A percentile compares a stretch with the other conserved stretches of the same genome.
phyloP scores from a whole-genome alignment of 2,797 vertebrate species.

The Crax fasciolata region DNA sequence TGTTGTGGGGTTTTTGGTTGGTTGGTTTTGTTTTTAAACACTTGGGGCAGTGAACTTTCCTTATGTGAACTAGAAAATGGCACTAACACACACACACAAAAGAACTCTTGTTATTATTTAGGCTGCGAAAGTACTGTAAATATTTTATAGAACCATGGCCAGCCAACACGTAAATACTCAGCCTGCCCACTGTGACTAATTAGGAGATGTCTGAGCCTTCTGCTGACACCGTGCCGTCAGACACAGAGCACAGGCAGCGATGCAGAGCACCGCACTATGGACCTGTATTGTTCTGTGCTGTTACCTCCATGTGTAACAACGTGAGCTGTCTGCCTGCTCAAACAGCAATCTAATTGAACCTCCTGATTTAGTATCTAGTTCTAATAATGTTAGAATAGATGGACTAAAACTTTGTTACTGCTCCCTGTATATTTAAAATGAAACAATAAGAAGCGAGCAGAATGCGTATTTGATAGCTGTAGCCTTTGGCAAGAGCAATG shows the following conservation, averaged over 20 bases:
- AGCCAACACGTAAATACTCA: slow-evolving; percentile 2
- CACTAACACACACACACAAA: not conserved
- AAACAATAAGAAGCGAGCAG: slow-evolving; percentile 10
- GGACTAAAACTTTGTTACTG: not conserved
- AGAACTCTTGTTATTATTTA: not conserved
- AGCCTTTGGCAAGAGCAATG: slow-evolving; percentile 42
- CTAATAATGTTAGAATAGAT: not conserved
- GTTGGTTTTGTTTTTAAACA: not conserved
- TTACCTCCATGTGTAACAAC: not conserved
- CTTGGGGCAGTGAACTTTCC: not conserved
- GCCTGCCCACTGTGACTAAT: slow-evolving; percentile 31
- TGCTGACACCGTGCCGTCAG: not conserved
- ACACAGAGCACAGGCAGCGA: not conserved
- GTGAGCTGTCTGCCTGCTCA: slow-evolving; percentile 2
- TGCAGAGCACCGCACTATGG: not conserved
- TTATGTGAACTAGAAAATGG: not conserved
- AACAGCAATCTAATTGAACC: slow-evolving; percentile 8
- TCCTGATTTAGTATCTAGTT: not conserved
- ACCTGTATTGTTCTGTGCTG: not conserved
- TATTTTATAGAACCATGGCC: slow-evolving; percentile 24
- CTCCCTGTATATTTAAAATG: not conserved
- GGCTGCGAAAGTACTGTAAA: not conserved
- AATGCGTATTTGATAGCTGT: slow-evolving; percentile 24
- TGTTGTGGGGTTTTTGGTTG: not conserved
- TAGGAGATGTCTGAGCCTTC: not conserved